A percentile compares a stretch with the other conserved stretches of the same genome.
phyloP scores from a whole-genome alignment of 2,888 invertebrate species.

The Ennomos fuscantarius region DNA sequence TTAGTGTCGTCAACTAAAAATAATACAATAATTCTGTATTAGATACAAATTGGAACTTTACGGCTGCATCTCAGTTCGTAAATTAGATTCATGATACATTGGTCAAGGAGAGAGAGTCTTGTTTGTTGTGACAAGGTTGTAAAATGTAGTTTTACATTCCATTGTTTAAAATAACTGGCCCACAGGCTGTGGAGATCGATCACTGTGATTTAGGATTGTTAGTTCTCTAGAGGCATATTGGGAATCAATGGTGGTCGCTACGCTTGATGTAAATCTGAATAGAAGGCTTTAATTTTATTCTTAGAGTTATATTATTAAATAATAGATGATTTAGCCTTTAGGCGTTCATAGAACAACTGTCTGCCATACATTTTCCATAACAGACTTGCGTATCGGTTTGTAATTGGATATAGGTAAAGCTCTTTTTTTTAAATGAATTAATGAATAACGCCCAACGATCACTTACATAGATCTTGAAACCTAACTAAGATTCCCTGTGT shows the following conservation, averaged over 20 bases:
- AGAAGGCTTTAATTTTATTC: too few relatives aligned
- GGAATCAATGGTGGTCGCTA: constrained; percentile 32
- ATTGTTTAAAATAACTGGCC: constrained; percentile 28
- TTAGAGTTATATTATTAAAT: too few relatives aligned
- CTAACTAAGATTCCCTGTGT: too few relatives aligned
- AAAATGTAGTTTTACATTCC: constrained; percentile 16
- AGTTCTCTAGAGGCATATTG: constrained; percentile 23
- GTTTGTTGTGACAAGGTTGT: constrained; percentile 23
- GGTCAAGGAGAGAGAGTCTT: not conserved
- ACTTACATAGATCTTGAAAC: too few relatives aligned
- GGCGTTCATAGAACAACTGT: too few relatives aligned
- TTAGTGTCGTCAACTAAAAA: not conserved
- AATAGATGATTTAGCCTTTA: too few relatives aligned
- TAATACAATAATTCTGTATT: not conserved
- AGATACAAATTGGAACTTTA: not conserved
- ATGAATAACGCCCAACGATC: too few relatives aligned
- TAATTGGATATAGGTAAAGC: too few relatives aligned
- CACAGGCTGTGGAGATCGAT: constrained; percentile 31
- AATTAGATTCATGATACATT: not conserved
- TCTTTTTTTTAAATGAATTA: too few relatives aligned
- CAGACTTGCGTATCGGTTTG: too few relatives aligned
- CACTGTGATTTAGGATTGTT: constrained; percentile 45
- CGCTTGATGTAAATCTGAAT: too few relatives aligned
- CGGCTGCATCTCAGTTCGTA: constrained; percentile 1
- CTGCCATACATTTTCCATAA: too few relatives aligned